Conservation (phyloP, 1,140 invertebrate genomes). For the Caerostris extrusa region DNA sequence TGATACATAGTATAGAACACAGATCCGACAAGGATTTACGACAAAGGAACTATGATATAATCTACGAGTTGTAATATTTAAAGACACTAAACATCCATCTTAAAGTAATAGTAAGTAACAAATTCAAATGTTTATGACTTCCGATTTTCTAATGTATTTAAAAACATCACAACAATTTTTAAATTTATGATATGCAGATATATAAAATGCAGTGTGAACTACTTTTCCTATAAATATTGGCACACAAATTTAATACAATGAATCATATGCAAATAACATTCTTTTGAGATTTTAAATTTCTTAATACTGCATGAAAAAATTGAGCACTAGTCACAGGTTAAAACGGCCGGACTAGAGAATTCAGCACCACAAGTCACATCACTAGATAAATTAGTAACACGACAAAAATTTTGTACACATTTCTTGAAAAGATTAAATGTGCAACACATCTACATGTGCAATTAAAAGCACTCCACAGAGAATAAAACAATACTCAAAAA, state of each 20-base stretch:
- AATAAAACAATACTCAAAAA: neutral
- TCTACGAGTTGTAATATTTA: neutral
- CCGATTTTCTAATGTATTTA: conserved; percentile 17
- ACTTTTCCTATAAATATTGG: neutral
- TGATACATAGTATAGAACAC: neutral
- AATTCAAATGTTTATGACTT: neutral
- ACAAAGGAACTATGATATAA: neutral
- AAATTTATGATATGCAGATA: conserved; percentile 14
- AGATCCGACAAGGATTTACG: neutral
- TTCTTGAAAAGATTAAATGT: neutral
- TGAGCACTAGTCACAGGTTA: conserved; percentile 63
- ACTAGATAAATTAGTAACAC: neutral
- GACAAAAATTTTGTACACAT: neutral
- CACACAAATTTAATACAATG: neutral
- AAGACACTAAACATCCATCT: neutral
- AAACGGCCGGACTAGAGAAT: conserved; percentile 54
- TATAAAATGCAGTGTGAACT: conserved; percentile 45
- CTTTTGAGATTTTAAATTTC: conserved; percentile 15
- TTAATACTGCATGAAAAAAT: conserved; percentile 65
- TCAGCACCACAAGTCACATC: conserved; percentile 33
- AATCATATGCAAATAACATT: conserved; percentile 35
- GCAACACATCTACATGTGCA: neutral
- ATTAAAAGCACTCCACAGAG: neutral
- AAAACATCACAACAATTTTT: conserved; percentile 1
- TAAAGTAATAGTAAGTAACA: neutral